Percentiles rank a stretch among this genome's conserved stretches.
phyloP scores from a whole-genome alignment of 2,113 vertebrate species.

The Machaerirhynchus nigripectus region DNA sequence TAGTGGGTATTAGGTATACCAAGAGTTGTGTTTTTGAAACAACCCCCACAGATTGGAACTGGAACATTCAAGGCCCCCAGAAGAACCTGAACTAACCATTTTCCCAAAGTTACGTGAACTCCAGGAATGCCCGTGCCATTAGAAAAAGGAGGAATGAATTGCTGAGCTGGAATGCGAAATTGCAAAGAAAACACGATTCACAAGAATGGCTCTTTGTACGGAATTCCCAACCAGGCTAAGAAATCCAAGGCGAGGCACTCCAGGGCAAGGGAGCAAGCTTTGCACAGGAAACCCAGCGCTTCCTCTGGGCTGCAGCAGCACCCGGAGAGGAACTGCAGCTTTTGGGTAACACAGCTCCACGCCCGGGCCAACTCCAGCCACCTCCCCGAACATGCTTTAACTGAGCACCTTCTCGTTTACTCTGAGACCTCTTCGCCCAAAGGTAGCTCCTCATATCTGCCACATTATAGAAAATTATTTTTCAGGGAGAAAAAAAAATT shows the following conservation, averaged over 20 bases:
- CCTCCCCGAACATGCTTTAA: rapidly evolving
- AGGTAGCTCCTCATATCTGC: neutral
- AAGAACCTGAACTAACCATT: neutral
- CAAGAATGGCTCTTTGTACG: constrained; percentile 50
- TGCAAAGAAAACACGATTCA: constrained; percentile 40
- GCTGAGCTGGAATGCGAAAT: constrained; percentile 22
- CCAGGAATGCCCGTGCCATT: neutral
- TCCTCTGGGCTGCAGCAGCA: constrained; percentile 44
- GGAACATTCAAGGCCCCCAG: neutral
- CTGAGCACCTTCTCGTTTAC: neutral
- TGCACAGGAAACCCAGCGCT: constrained; percentile 57
- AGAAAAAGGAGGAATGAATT: neutral
- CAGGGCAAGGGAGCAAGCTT: neutral
- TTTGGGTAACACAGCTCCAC: neutral
- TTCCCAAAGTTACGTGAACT: neutral
- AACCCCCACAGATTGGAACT: neutral
- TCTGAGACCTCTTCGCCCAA: neutral
- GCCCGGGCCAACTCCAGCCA: neutral
- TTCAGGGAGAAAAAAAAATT: neutral
- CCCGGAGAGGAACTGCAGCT: neutral
- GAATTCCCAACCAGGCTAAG: neutral
- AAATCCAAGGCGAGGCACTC: neutral
- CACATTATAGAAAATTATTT: neutral
- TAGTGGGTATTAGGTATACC: neutral
- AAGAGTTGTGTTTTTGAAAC: neutral